These are phyloP conservation scores for Drosophila mettleri DNA, from an alignment of 2,888 invertebrate genomes.

Conservation along the genomic window DNA sequence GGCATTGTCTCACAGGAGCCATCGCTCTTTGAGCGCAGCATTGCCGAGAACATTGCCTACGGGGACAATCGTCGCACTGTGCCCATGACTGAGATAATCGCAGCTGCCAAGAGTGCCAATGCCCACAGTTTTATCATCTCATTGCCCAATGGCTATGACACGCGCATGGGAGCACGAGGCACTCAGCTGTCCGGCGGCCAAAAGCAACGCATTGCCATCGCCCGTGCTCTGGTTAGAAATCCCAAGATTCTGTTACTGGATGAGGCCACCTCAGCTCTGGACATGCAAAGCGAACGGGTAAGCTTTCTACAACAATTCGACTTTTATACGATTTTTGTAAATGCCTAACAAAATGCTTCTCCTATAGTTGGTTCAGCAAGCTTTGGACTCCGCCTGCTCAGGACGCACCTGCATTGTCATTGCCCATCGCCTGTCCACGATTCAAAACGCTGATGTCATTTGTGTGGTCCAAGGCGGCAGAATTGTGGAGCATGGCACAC, in stretches of 20 bases:
- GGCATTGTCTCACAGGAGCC: constrained; percentile 95
- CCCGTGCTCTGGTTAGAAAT: constrained; percentile 90
- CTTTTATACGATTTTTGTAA: background rate
- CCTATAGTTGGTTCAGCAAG: constrained; percentile 90
- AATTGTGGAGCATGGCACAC: constrained; percentile 92
- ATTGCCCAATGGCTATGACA: constrained; percentile 91
- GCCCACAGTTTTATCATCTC: constrained; percentile 91
- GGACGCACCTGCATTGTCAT: constrained; percentile 94
- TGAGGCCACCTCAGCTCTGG: constrained; percentile 92
- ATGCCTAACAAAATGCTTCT: background rate
- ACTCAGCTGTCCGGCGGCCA: constrained; percentile 94
- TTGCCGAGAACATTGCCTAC: constrained; percentile 94
- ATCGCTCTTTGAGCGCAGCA: constrained; percentile 92
- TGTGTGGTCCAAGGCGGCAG: constrained; percentile 92
- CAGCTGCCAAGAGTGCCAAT: constrained; percentile 91
- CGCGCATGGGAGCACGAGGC: constrained; percentile 90
- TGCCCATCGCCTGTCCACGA: constrained; percentile 93
- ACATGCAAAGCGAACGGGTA: constrained; percentile 89
- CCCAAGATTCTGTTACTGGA: constrained; percentile 90
- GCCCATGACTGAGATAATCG: constrained; percentile 90
- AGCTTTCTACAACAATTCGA: background rate
- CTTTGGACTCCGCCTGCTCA: constrained; percentile 92
- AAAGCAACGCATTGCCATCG: constrained; percentile 94
- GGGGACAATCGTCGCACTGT: constrained; percentile 91
- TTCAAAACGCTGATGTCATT: constrained; percentile 93